These are phyloP conservation scores for Paradisaea rubra DNA, from an alignment of 2,113 vertebrate genomes.

Conservation along the genomic window DNA sequence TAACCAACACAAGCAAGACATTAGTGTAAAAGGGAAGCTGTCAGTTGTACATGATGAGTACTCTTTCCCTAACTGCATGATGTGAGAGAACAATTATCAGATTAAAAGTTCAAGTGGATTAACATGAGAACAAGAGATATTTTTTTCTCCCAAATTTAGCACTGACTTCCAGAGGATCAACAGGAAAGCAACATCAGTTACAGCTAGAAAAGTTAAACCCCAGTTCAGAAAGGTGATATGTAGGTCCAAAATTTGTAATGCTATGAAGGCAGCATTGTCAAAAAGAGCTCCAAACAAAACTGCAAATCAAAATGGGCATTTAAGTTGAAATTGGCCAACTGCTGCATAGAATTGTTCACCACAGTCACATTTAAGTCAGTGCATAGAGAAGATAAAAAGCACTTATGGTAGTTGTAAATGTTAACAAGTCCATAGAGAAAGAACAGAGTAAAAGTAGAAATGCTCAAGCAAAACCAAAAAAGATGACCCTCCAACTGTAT, in stretches of 20 bases:
- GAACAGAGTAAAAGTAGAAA: constrained; percentile 24
- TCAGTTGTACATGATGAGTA: not conserved
- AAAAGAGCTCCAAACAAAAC: constrained; percentile 55
- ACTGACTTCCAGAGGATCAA: constrained; percentile 40
- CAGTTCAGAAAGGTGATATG: constrained; percentile 29
- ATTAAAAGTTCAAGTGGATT: constrained; percentile 62
- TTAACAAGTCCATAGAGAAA: constrained; percentile 62
- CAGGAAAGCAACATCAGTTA: constrained; percentile 45
- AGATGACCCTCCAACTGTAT: constrained; percentile 47
- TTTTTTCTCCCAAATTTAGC: constrained; percentile 65
- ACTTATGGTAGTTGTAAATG: constrained; percentile 91
- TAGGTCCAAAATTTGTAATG: constrained; percentile 49
- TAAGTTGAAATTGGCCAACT: constrained; percentile 64
- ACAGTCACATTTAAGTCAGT: constrained; percentile 89
- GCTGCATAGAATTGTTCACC: constrained; percentile 86
- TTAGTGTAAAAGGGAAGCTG: constrained; percentile 38
- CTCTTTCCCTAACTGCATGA: not conserved
- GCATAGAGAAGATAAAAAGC: constrained; percentile 94
- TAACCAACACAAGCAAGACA: constrained; percentile 53
- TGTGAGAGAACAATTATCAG: not conserved
- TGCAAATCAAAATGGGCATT: constrained; percentile 60
- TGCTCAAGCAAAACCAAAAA: constrained; percentile 23
- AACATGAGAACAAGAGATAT: constrained; percentile 36
- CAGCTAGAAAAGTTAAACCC: not conserved
- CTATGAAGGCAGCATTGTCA: constrained; percentile 43